Base-by-base conservation (phyloP, 2,888 invertebrate species). In the Drosophila infuscata region DNA sequence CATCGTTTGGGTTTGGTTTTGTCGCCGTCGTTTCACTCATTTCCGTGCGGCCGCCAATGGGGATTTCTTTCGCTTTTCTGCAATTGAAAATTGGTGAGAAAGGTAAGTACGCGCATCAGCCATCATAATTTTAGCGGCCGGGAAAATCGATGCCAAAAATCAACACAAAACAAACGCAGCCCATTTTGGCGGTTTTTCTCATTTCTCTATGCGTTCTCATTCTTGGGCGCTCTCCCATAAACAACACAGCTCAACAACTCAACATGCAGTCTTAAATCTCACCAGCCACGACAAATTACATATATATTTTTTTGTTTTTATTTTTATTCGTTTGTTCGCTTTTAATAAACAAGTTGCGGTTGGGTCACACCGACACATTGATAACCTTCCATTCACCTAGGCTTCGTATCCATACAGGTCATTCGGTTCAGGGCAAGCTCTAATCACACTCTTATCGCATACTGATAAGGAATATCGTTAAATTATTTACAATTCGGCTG, bases 291-390 rank as follows among this genome's bases (percentile, higher is more conserved):
- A 80, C 80, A 88, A 88, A 73, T 67, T 78, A 82, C 76, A 82
- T 79, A 70, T 77, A 76, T 86, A 74, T 88, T 85, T 85, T 88
- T 89, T 86, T 89, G 89, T 86, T 89, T 89, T 88, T 88, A 88
- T 88, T 88, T 89, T 88, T 88, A 89, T 88, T 88, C 85, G 88
- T 83, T 87, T 84, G 78, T 88, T 84, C 89, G 86, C 84, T 77
- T 87, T 81, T 78, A 86, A 88, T 88, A 87, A 78, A 88, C 84
- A 84, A 83, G 76, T 82, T 80, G 70, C 32, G 83, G 69, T 73
- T 66, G 82, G 78, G 58, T 78, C 53, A 61, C 69, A 83, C 65
- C 85, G 85, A 88, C 80, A 54, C 48, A 29, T 20, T 25, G 48
- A 53, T 83, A 51, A 70, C 84, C 82, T 87, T 61, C 59, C 57